These are phyloP conservation scores for Oreochromis spilurus DNA, from an alignment of 2,113 vertebrate species.

Conservation along the genomic window DNA sequence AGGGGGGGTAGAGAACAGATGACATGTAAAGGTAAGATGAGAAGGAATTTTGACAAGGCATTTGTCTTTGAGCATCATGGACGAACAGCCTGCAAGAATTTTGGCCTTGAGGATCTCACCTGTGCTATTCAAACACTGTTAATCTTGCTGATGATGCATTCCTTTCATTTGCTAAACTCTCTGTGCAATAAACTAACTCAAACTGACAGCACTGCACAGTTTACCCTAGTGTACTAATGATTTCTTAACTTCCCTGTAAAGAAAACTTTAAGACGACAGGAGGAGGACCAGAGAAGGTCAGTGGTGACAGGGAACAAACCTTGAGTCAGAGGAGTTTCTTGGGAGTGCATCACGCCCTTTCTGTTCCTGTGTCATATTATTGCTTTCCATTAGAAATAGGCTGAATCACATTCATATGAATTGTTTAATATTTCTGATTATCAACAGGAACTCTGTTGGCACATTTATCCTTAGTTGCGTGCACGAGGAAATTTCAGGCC, in stretches of 20 bases:
- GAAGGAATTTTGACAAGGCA: not conserved
- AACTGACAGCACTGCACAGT: not conserved
- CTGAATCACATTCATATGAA: slow-evolving; percentile 39
- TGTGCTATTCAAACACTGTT: slow-evolving; percentile 23
- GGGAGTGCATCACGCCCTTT: slow-evolving; percentile 53
- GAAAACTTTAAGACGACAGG: slow-evolving; percentile 57
- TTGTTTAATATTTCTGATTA: slow-evolving; percentile 31
- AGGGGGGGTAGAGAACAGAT: not conserved
- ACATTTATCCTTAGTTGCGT: slow-evolving; percentile 5
- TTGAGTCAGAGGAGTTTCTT: slow-evolving; percentile 47
- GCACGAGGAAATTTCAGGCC: slow-evolving; percentile 44
- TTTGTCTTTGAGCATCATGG: not conserved
- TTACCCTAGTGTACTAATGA: slow-evolving; percentile 48
- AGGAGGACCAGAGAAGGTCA: slow-evolving; percentile 37
- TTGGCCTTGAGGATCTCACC: slow-evolving; percentile 47
- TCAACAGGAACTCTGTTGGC: slow-evolving; percentile 25
- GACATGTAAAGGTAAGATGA: not conserved
- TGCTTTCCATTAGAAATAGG: slow-evolving; percentile 47
- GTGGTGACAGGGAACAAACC: slow-evolving; percentile 38
- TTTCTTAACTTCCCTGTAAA: slow-evolving; percentile 27
- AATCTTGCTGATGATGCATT: slow-evolving; percentile 29
- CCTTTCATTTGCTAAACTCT: not conserved
- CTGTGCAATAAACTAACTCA: not conserved
- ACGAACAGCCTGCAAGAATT: not conserved
- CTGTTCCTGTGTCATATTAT: slow-evolving; percentile 53